Conservation (phyloP, 1,140 invertebrate genomes). For the Heliothis subflexa region DNA sequence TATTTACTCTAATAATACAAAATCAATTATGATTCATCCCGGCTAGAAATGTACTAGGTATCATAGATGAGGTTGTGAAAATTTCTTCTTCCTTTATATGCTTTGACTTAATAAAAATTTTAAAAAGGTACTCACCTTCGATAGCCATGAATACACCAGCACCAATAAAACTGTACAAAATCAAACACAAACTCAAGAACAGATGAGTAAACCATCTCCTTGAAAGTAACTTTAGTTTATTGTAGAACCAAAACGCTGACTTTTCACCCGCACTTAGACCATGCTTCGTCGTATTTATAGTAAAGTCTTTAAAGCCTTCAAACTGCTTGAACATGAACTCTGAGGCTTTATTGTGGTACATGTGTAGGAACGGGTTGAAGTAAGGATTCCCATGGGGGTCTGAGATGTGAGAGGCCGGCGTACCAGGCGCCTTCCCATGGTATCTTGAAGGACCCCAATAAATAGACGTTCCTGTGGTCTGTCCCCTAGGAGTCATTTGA, state of each 20-base stretch:
- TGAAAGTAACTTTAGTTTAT: conserved; percentile 91
- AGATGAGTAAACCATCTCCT: conserved; percentile 95
- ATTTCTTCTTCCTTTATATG: no score
- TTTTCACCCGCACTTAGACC: conserved; percentile 94
- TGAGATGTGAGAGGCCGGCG: conserved; percentile 80
- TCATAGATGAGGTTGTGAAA: no score
- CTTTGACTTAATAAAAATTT: neutral
- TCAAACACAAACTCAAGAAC: conserved; percentile 92
- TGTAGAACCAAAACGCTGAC: conserved; percentile 92
- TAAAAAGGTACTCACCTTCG: conserved; percentile 88
- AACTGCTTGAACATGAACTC: conserved; percentile 92
- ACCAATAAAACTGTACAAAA: conserved; percentile 92
- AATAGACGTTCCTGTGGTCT: conserved; percentile 76
- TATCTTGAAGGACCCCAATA: conserved; percentile 79
- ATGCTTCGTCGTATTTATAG: conserved; percentile 90
- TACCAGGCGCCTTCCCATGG: conserved; percentile 79
- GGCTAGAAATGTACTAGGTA: no score
- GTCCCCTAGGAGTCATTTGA: conserved; percentile 71
- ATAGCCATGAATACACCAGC: conserved; percentile 91
- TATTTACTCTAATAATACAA: no score
- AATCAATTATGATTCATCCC: no score
- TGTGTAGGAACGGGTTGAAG: conserved; percentile 86
- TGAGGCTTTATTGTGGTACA: conserved; percentile 89
- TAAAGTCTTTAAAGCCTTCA: conserved; percentile 91
- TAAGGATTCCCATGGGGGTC: conserved; percentile 81